Conservation (phyloP, 35 echinoderm and acorn worm species). For the Lytechinus variegatus region DNA sequence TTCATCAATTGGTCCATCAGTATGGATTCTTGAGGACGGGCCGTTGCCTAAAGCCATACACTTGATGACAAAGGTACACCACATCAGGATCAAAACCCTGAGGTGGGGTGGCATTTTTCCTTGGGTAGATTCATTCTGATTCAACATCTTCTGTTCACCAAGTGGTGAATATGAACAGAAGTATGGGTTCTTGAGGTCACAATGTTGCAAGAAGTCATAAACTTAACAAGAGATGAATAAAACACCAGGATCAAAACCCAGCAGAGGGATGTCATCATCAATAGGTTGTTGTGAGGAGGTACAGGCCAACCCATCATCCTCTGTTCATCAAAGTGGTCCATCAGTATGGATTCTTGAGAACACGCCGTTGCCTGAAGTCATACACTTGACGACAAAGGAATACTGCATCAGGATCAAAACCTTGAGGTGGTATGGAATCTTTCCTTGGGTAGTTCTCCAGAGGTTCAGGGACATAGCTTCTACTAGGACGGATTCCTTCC, state of each 20-base stretch:
- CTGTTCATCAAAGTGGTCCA: neutral
- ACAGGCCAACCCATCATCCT: too few relatives aligned
- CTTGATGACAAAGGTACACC: constrained; percentile 91
- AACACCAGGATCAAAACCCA: too few relatives aligned
- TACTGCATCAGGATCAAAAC: constrained; percentile 65
- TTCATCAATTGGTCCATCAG: constrained; percentile 26
- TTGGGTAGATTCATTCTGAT: constrained; percentile 28
- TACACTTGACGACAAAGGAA: constrained; percentile 97
- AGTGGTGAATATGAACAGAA: neutral
- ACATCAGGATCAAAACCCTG: constrained; percentile 59
- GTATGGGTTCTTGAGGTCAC: neutral
- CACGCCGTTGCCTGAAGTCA: constrained; percentile 87
- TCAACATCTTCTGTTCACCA: too few relatives aligned
- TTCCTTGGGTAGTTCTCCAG: constrained; percentile 62
- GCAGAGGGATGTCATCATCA: too few relatives aligned
- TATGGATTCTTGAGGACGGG: constrained; percentile 87
- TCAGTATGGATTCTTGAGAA: constrained; percentile 89
- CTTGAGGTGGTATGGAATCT: constrained; percentile 53
- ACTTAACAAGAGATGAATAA: too few relatives aligned
- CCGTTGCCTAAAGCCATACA: constrained; percentile 91
- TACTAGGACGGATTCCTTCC: constrained; percentile 62
- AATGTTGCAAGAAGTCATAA: neutral
- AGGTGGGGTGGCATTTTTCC: constrained; percentile 58
- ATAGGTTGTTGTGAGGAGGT: too few relatives aligned
- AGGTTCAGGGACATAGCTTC: constrained; percentile 70